These are phyloP conservation scores for Acrossocheilus fasciatus DNA, from an alignment of 2,797 vertebrate genomes.

Conservation along the genomic window DNA sequence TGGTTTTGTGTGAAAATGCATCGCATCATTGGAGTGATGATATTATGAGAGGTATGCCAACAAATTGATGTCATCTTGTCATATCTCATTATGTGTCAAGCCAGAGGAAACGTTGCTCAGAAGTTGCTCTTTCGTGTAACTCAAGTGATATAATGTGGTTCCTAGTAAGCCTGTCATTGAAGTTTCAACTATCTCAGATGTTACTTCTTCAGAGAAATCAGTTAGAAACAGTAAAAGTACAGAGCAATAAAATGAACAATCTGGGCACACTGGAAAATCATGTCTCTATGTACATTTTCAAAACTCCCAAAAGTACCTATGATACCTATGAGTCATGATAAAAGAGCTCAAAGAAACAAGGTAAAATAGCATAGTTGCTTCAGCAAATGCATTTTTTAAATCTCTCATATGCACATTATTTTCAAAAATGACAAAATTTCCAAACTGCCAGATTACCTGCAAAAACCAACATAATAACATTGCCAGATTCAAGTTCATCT, in stretches of 20 bases:
- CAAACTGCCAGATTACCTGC: background rate
- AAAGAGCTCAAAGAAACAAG: background rate
- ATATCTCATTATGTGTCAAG: background rate
- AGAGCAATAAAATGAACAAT: background rate
- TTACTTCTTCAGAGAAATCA: background rate
- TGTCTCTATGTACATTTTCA: background rate
- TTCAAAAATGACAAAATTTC: background rate
- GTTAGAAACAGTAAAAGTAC: background rate
- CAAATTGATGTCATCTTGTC: constrained; percentile 18
- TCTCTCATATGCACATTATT: background rate
- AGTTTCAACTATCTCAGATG: background rate
- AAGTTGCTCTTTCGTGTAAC: background rate
- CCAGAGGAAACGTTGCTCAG: background rate
- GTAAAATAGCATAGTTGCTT: background rate
- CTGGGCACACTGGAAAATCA: background rate
- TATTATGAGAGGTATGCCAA: constrained; percentile 13
- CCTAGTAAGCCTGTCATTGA: background rate
- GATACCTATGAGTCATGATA: background rate
- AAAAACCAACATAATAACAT: no score
- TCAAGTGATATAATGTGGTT: background rate
- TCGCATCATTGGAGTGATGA: background rate
- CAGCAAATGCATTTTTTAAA: background rate
- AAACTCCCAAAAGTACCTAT: background rate
- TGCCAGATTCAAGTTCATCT: background rate
- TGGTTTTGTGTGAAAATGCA: constrained; percentile 6